phyloP scores from a whole-genome alignment of 2,113 vertebrate genomes.

The Oryzias javanicus region DNA sequence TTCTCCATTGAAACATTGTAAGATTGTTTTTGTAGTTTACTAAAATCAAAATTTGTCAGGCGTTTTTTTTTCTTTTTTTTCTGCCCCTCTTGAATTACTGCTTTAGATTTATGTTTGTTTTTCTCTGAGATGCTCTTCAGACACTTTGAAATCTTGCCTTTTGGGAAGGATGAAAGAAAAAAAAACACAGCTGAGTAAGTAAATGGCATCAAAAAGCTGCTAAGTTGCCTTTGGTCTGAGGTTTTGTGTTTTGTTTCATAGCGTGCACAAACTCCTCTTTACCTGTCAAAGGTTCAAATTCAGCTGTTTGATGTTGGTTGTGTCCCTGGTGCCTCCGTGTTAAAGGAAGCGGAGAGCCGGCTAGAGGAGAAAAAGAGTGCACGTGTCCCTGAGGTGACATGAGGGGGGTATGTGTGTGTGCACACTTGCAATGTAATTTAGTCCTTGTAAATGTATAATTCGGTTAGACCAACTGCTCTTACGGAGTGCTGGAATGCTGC shows the following conservation, averaged over 20 bases:
- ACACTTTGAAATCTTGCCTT: slow-evolving; percentile 14
- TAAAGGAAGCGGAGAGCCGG: slow-evolving; percentile 5
- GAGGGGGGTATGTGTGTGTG: slow-evolving; percentile 38
- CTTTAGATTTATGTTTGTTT: slow-evolving; percentile 12
- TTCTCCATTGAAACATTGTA: too few relatives aligned
- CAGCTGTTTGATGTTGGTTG: slow-evolving; percentile 52
- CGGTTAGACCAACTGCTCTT: slow-evolving; percentile 68
- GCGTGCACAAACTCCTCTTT: slow-evolving; percentile 9
- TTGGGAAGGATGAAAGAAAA: slow-evolving; percentile 3
- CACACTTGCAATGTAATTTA: slow-evolving; percentile 66
- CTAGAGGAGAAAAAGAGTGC: slow-evolving; percentile 23
- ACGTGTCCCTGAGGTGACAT: slow-evolving; percentile 58
- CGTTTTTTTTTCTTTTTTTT: too few relatives aligned
- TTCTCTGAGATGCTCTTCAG: slow-evolving; percentile 6
- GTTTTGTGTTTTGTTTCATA: background rate
- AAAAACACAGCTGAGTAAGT: slow-evolving; percentile 6
- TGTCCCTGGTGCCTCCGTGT: slow-evolving; percentile 35
- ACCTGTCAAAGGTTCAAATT: slow-evolving; percentile 57
- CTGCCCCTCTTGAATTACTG: too few relatives aligned
- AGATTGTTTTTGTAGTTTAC: too few relatives aligned
- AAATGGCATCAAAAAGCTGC: slow-evolving; percentile 34
- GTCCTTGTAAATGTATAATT: slow-evolving; percentile 73
- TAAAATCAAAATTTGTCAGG: too few relatives aligned
- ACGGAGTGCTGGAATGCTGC: slow-evolving; percentile 66
- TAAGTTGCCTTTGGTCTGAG: background rate